Evolutionary conservation across 1,140 invertebrate species (phyloP).

Genomic region (Watersipora subatra): DNA sequence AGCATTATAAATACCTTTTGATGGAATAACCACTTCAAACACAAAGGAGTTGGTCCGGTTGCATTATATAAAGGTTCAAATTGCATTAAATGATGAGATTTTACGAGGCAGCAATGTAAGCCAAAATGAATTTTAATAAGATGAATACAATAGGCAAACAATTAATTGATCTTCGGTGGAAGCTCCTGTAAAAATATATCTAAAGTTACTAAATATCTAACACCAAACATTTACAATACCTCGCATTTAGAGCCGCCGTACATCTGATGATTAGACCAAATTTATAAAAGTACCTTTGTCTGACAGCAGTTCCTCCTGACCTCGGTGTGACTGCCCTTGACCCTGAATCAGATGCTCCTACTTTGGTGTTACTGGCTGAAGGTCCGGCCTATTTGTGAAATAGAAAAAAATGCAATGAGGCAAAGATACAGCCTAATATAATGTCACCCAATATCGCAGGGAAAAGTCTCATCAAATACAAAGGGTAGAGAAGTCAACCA

Average conservation of each 20-base stretch:
- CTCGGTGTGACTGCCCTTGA: background rate
- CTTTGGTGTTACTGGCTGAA: constrained; percentile 2
- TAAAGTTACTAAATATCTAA: background rate
- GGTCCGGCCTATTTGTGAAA: background rate
- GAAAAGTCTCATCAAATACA: too few species aligned
- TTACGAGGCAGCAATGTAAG: too few species aligned
- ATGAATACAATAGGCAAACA: too few species aligned
- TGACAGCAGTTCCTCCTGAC: background rate
- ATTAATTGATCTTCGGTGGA: background rate
- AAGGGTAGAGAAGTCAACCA: too few species aligned
- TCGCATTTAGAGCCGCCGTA: background rate
- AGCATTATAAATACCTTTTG: background rate
- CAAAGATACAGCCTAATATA: too few species aligned
- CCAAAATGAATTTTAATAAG: too few species aligned
- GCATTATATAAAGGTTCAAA: too few species aligned
- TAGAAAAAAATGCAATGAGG: too few species aligned
- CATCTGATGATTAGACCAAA: background rate
- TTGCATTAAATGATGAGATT: too few species aligned
- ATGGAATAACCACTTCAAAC: background rate
- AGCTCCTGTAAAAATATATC: background rate
- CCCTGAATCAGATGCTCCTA: background rate
- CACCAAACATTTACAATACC: background rate
- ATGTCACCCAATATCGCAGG: too few species aligned
- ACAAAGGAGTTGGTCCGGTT: background rate
- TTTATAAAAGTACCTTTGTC: background rate